These are phyloP conservation scores for Rhagoletis pomonella DNA, from an alignment of 1,140 invertebrate species.

Conservation along the genomic window DNA sequence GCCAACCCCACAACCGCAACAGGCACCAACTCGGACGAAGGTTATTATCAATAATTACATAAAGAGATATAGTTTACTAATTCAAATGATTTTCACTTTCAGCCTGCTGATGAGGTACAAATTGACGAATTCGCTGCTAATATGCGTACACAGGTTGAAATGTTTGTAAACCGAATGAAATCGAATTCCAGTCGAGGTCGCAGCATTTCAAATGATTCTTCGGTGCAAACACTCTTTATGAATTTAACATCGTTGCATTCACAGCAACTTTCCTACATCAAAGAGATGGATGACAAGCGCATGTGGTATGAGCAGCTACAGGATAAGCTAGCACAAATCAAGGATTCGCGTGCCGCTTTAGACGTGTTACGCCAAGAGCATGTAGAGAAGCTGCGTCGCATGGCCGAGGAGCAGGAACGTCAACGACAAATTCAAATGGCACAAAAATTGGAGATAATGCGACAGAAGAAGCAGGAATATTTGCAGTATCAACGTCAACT, in stretches of 20 bases:
- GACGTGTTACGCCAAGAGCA: slow-evolving; percentile 97
- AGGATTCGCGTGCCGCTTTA: slow-evolving; percentile 94
- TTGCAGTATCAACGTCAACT: slow-evolving; percentile 91
- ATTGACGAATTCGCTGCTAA: slow-evolving; percentile 91
- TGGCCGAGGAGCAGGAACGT: slow-evolving; percentile 93
- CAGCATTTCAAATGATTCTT: slow-evolving; percentile 96
- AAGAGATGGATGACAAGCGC: slow-evolving; percentile 94
- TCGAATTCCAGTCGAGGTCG: slow-evolving; percentile 96
- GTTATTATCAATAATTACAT: slow-evolving; percentile 21
- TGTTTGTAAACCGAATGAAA: slow-evolving; percentile 99
- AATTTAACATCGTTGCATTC: slow-evolving; percentile 98
- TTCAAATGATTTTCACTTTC: slow-evolving; percentile 56
- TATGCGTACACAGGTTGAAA: slow-evolving; percentile 90
- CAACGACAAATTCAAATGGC: slow-evolving; percentile 96
- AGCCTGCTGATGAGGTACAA: slow-evolving; percentile 84
- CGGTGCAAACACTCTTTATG: slow-evolving; percentile 98
- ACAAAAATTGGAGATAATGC: slow-evolving; percentile 97
- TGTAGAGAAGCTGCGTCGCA: slow-evolving; percentile 86
- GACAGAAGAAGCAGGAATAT: slow-evolving; percentile 98
- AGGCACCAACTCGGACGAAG: slow-evolving; percentile 49
- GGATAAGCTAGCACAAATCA: slow-evolving; percentile 90
- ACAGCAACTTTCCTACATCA: slow-evolving; percentile 92
- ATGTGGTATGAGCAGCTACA: slow-evolving; percentile 96
- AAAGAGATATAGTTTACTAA: background rate
- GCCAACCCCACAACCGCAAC: slow-evolving; percentile 67